Evolutionary conservation across 1,140 invertebrate genomes (phyloP).

Genomic region (Diachasmimorpha longicaudata): DNA sequence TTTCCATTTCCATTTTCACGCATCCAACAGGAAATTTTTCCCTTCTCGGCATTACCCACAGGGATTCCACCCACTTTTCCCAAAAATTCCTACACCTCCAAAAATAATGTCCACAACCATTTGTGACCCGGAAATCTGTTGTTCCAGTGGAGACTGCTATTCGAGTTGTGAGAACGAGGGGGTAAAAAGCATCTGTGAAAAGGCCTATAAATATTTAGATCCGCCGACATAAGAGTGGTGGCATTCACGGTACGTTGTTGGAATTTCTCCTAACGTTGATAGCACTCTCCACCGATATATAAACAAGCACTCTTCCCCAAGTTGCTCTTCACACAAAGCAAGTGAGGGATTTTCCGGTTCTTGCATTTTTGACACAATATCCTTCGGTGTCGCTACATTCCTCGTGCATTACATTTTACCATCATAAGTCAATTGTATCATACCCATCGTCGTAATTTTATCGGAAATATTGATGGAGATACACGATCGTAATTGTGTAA

Average conservation of each 20-base stretch:
- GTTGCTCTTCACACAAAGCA: neutral
- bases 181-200: neutral
- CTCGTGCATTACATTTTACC: no score
- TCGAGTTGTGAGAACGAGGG: neutral
- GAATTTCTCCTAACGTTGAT: neutral
- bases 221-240: neutral
- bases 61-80: neutral
- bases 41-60: no score
- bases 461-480: neutral
- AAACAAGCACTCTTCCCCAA: neutral
- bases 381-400: neutral
- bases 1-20: no score
- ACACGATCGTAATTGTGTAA: neutral
- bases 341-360: neutral
- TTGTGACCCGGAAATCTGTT: neutral
- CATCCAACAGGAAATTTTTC: no score
- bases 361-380: neutral
- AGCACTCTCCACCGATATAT: neutral
- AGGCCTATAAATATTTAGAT: constrained; percentile 4
- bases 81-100: neutral
- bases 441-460: neutral
- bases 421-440: no score
- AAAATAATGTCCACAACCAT: neutral
- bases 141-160: neutral
- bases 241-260: neutral